These are phyloP conservation scores for Drosophila mercatorum DNA, from an alignment of 2,888 invertebrate species.

Conservation along the genomic window DNA sequence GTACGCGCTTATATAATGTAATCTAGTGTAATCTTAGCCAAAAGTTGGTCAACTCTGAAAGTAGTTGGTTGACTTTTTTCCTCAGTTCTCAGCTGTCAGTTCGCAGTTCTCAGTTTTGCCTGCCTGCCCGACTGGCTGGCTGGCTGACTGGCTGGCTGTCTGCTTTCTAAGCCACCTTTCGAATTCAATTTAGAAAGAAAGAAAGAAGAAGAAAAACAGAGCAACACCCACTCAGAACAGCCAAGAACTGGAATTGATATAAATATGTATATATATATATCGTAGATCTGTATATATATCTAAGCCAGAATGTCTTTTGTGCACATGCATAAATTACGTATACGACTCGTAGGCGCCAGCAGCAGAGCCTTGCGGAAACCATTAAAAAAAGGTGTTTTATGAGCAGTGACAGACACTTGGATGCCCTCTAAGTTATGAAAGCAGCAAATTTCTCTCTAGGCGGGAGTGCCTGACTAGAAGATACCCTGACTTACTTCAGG, in stretches of 20 bases:
- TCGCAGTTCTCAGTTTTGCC: slow-evolving; percentile 38
- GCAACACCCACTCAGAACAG: slow-evolving; percentile 51
- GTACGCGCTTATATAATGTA: slow-evolving; percentile 63
- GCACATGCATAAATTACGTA: slow-evolving; percentile 77
- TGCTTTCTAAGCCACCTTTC: slow-evolving; percentile 67
- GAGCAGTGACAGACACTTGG: neutral
- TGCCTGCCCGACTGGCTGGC: neutral
- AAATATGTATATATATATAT: slow-evolving; percentile 49
- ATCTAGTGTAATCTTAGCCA: slow-evolving; percentile 63
- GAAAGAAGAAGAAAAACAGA: slow-evolving; percentile 18
- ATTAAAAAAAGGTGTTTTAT: neutral
- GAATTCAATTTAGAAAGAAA: slow-evolving; percentile 69
- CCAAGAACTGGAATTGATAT: slow-evolving; percentile 69
- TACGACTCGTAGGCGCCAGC: slow-evolving; percentile 54
- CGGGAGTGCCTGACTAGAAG: neutral
- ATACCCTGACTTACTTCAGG: neutral
- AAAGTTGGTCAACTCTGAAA: slow-evolving; percentile 77
- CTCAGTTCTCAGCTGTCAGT: neutral
- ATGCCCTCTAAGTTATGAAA: slow-evolving; percentile 1
- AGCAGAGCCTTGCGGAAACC: slow-evolving; percentile 43
- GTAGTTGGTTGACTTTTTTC: slow-evolving; percentile 69
- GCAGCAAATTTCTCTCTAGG: neutral
- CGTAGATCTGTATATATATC: slow-evolving; percentile 6
- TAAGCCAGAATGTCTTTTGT: slow-evolving; percentile 33
- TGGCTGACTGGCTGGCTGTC: slow-evolving; percentile 3